Evolutionary conservation across 1,140 invertebrate genomes (phyloP).

Genomic region (Lepidurus couesii): DNA sequence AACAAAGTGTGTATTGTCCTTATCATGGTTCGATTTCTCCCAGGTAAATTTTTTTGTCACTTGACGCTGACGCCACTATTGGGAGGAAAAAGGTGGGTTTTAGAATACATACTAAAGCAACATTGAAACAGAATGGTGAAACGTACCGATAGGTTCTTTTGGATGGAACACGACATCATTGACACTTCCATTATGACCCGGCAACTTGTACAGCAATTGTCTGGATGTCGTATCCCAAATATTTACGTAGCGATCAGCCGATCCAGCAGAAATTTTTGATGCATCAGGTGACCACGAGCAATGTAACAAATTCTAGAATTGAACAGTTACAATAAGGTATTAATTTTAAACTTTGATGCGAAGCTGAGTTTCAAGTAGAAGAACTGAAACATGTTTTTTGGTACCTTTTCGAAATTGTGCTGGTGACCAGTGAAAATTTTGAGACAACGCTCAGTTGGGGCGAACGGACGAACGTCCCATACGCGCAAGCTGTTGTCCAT

Average conservation of each 20-base stretch:
- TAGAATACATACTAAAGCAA: slow-evolving; percentile 10
- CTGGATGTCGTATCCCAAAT: slow-evolving; percentile 92
- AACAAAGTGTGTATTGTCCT: slow-evolving; percentile 5
- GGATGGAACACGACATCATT: slow-evolving; percentile 97
- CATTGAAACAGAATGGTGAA: slow-evolving; percentile 32
- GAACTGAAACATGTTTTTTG: slow-evolving; percentile 34
- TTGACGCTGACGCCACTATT: slow-evolving; percentile 80
- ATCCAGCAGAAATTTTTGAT: slow-evolving; percentile 79
- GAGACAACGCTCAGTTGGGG: slow-evolving; percentile 82
- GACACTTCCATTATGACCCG: slow-evolving; percentile 95
- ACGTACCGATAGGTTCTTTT: slow-evolving; percentile 78
- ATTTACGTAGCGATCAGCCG: slow-evolving; percentile 91
- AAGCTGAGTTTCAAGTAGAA: background rate
- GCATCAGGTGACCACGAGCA: slow-evolving; percentile 86
- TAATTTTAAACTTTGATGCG: slow-evolving; percentile 28
- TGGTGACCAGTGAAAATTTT: slow-evolving; percentile 90
- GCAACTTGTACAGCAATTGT: slow-evolving; percentile 90
- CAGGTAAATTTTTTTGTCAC: slow-evolving; percentile 92
- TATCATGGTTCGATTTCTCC: slow-evolving; percentile 75
- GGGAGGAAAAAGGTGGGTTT: slow-evolving; percentile 28
- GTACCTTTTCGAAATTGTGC: slow-evolving; percentile 96
- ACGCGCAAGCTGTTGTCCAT: slow-evolving; percentile 88
- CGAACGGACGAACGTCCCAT: slow-evolving; percentile 66
- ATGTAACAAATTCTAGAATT: slow-evolving; percentile 64
- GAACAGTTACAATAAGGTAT: slow-evolving; percentile 34